Conservation (phyloP, 1,140 invertebrate species). For the Drosophila baimaii region DNA sequence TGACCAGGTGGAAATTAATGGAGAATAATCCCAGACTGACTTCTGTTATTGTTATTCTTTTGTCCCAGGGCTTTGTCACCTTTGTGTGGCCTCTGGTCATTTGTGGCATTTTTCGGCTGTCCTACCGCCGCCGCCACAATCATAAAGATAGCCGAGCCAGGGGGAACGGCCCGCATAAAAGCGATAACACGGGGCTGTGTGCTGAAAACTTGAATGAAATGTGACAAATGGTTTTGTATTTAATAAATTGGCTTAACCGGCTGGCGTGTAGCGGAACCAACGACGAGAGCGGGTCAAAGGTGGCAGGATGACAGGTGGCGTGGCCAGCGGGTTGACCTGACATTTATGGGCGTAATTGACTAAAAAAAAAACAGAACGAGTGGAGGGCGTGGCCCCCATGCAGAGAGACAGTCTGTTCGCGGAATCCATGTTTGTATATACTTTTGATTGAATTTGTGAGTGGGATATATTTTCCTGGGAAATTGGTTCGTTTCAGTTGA, state of each 20-base stretch:
- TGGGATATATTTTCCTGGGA: not conserved
- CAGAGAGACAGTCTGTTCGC: conserved; percentile 14
- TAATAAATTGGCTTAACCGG: conserved; percentile 80
- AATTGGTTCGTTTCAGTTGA: not conserved
- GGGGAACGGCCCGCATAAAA: conserved; percentile 9
- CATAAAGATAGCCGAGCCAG: conserved; percentile 65
- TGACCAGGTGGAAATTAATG: conserved; percentile 76
- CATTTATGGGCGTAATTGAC: conserved; percentile 69
- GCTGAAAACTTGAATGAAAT: conserved; percentile 76
- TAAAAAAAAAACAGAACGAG: conserved; percentile 65
- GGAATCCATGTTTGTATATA: not conserved
- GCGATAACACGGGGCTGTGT: conserved; percentile 15
- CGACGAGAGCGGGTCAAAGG: conserved; percentile 14
- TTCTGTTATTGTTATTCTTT: conserved; percentile 52
- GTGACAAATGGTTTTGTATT: conserved; percentile 81
- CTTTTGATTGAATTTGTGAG: conserved; percentile 6
- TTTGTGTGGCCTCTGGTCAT: conserved; percentile 34
- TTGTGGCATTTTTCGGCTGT: conserved; percentile 48
- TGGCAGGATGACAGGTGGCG: conserved; percentile 15
- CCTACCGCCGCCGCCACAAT: conserved; percentile 53
- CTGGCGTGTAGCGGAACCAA: conserved; percentile 47
- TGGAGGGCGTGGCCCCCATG: not conserved
- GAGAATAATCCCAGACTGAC: conserved; percentile 66
- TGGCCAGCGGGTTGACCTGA: conserved; percentile 30
- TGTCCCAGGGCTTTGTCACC: conserved; percentile 26